These are phyloP conservation scores for Carassius carassius DNA, from an alignment of 2,113 vertebrate species.

Conservation along the genomic window DNA sequence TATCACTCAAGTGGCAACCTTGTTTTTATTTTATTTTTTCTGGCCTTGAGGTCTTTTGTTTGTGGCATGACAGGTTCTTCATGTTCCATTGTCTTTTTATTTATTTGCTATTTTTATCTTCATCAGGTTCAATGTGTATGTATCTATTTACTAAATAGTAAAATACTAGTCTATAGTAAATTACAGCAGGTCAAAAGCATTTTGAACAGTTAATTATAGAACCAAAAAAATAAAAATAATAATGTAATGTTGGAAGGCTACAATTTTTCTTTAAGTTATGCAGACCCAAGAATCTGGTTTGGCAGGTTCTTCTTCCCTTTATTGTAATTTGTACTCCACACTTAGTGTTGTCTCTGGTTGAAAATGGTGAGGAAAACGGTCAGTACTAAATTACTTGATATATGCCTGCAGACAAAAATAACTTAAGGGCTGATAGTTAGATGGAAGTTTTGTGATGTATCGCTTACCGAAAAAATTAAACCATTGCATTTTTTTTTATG, in stretches of 20 bases:
- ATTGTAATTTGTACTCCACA: background rate
- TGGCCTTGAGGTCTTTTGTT: background rate
- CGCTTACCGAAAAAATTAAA: background rate
- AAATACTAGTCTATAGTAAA: background rate
- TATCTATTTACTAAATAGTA: background rate
- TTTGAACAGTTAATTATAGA: too few species aligned
- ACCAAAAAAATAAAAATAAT: background rate
- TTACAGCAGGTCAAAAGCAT: background rate
- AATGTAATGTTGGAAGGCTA: background rate
- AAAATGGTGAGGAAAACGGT: background rate
- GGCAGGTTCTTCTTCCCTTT: conserved; percentile 3
- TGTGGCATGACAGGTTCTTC: background rate
- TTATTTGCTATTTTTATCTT: background rate
- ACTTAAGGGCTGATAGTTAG: too few species aligned
- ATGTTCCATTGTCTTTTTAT: background rate
- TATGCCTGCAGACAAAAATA: background rate
- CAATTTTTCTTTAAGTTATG: background rate
- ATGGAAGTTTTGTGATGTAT: background rate
- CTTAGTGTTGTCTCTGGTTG: background rate
- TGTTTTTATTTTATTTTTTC: too few species aligned
- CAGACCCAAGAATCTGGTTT: background rate
- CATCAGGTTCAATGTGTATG: background rate
- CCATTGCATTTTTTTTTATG: background rate
- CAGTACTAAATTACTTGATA: background rate
- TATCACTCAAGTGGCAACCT: too few species aligned